Base-by-base conservation (phyloP, 2,113 vertebrate species). In the Amblyornis subalaris region DNA sequence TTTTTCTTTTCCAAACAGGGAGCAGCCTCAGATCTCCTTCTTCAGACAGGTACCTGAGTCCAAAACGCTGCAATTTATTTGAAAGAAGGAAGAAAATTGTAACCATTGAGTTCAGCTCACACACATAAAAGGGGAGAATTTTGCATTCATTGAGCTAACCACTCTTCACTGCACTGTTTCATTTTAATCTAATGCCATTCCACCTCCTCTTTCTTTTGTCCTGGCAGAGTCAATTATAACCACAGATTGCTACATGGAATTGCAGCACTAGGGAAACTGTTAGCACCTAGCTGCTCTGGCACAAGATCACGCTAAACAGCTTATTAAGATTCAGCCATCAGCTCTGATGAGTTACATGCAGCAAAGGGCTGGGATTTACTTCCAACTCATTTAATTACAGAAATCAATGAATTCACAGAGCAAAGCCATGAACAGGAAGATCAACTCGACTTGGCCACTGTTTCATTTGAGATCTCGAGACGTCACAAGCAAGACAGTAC, bases 271-370 rank as follows among this genome's bases (percentile, higher is more conserved):
- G 93, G 81, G 95, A 97, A 97, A 97, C 95, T 86, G 94, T 93
- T 97, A 97, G 97, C 97, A 97, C 95, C 95, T 97, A 73, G 70
- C 73, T 90, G 90, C 94, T 97, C 95, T 96, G 96, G 95, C 96
- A 95, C 83, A 91, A 90, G 88, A 96, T 97, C 94, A 94, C 90
- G 93, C 87, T 97, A 97, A 97, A 97, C 78, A 97, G 96, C 97
- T 97, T 96, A 98, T 98, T 98, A 98, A 98, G 94, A 98, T 98
- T 98, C 97, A 97, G 89, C 94, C 93, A 97, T 96, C 95, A 87
- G 89, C 88, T 96, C 94, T 96, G 94, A 97, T 95, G 93, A 97
- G 94, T 96, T 97, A 87, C 42, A 45, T 84, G 85, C 74, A 91
- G 94, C 96, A 95, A 97, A 97, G 82, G 92, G 66, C 85, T 96